Evolutionary conservation across 2,113 vertebrate species (phyloP).

Genomic region (Conger conger): DNA sequence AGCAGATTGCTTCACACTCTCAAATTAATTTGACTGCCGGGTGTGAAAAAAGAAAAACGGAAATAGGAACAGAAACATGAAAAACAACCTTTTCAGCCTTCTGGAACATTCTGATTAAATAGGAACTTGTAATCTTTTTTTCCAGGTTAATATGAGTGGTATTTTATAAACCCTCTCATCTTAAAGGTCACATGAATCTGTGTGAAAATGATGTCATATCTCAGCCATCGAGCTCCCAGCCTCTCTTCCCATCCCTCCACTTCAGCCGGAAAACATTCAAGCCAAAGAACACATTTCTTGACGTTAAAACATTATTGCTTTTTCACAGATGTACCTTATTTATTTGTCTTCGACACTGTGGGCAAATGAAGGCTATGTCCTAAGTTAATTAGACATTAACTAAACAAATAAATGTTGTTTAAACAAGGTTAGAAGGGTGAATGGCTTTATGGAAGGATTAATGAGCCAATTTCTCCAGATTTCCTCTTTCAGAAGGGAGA

Average conservation of each 20-base stretch:
- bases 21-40: conserved; percentile 60
- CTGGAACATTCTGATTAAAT: conserved; percentile 32
- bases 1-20: conserved; percentile 58
- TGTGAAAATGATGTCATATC: background rate
- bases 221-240: background rate
- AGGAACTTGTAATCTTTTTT: too few species aligned
- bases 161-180: background rate
- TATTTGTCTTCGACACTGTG: background rate
- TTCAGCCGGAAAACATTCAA: background rate
- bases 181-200: background rate
- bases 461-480: background rate
- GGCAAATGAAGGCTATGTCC: background rate
- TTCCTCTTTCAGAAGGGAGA: background rate
- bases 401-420: background rate
- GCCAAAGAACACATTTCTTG: background rate
- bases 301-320: background rate
- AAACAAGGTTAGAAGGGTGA: background rate
- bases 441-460: background rate
- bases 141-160: background rate
- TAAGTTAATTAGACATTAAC: background rate
- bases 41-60: background rate
- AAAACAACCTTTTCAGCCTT: conserved; percentile 50
- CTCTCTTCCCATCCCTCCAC: background rate
- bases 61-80: conserved; percentile 30
- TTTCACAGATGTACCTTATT: background rate